Percentiles rank a stretch among this genome's conserved stretches.
phyloP scores from a whole-genome alignment of 2,113 vertebrate species.

The Micronycteris hirsuta region DNA sequence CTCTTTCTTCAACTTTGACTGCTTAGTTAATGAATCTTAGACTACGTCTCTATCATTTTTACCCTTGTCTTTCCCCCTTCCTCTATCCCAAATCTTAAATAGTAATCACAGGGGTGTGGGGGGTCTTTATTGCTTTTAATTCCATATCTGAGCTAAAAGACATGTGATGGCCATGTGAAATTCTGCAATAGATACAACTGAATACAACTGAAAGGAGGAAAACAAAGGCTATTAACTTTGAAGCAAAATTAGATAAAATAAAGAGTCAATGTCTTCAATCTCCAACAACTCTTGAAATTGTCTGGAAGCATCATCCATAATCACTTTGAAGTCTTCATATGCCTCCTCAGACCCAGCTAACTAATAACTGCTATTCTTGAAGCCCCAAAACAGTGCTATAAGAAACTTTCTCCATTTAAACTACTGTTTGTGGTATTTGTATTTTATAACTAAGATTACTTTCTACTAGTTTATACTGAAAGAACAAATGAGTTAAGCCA shows the following conservation, averaged over 20 bases:
- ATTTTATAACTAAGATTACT: background rate
- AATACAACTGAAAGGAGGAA: background rate
- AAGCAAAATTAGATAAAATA: conserved; percentile 55
- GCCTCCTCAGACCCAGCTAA: conserved; percentile 23
- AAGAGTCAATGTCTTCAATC: conserved; percentile 36
- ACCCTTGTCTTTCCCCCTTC: background rate
- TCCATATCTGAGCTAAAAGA: background rate
- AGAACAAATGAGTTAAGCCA: background rate
- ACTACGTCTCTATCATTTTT: background rate
- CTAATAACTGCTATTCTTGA: conserved; percentile 13
- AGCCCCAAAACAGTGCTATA: background rate
- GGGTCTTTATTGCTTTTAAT: background rate
- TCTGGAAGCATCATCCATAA: conserved; percentile 22
- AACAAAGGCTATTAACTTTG: conserved; percentile 41
- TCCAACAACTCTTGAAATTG: conserved; percentile 46
- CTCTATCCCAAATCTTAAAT: conserved; percentile 9
- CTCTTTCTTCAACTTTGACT: background rate
- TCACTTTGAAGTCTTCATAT: conserved; percentile 12
- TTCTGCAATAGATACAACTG: background rate
- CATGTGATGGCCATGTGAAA: background rate
- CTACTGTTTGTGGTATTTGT: background rate
- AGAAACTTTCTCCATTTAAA: conserved; percentile 23
- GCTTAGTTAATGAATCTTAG: background rate
- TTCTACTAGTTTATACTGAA: background rate
- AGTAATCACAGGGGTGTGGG: background rate